phyloP scores from a whole-genome alignment of 2,888 invertebrate species.

The Globia sparganii region DNA sequence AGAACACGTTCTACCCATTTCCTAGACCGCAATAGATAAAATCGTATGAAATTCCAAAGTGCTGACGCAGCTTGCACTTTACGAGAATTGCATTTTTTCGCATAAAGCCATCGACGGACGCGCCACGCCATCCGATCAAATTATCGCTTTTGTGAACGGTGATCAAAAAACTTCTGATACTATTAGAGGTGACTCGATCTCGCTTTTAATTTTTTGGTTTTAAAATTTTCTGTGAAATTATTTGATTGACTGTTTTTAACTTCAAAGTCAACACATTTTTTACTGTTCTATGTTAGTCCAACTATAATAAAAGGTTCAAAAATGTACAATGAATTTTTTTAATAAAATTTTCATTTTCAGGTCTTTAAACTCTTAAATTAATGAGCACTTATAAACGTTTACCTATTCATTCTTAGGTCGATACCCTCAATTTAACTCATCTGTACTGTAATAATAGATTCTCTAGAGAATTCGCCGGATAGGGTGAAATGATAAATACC shows the following conservation, averaged over 20 bases:
- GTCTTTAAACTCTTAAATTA: slow-evolving; percentile 12
- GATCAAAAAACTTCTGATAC: slow-evolving; percentile 41
- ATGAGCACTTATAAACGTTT: slow-evolving; percentile 15
- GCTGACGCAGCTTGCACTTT: slow-evolving; percentile 47
- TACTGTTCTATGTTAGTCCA: not conserved
- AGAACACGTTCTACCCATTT: slow-evolving; percentile 39
- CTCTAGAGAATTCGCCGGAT: not conserved
- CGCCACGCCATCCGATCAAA: slow-evolving; percentile 18
- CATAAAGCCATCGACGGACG: slow-evolving; percentile 32
- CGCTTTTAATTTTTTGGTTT: not conserved
- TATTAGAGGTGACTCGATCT: slow-evolving; percentile 10
- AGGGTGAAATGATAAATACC: too few species aligned
- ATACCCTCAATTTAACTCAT: slow-evolving; percentile 13
- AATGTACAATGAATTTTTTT: slow-evolving; percentile 18
- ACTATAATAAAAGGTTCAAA: not conserved
- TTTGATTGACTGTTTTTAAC: not conserved
- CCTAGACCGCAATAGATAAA: slow-evolving; percentile 34
- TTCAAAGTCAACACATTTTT: not conserved
- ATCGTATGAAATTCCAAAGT: slow-evolving; percentile 48
- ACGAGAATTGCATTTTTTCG: slow-evolving; percentile 58
- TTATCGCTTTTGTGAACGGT: slow-evolving; percentile 30
- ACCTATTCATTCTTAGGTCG: slow-evolving; percentile 27
- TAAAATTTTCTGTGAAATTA: not conserved
- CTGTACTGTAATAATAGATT: slow-evolving; percentile 1
- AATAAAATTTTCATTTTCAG: too few species aligned